Percentiles rank a stretch among this genome's conserved stretches.
Conservation (phyloP, 2,888 invertebrate genomes). For the Nyleta sp. region DNA sequence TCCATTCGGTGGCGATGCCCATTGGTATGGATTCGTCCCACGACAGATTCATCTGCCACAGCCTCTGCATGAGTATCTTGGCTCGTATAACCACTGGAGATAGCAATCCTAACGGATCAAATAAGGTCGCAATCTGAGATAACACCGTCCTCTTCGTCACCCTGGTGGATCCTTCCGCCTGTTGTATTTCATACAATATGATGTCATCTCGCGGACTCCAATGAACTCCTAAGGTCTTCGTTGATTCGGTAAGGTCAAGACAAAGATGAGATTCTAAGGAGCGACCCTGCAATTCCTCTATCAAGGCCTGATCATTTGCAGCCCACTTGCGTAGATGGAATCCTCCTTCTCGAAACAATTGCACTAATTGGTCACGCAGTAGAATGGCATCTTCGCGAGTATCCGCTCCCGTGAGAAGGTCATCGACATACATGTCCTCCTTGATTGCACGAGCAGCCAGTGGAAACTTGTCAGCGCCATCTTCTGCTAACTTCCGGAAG, state of each 20-base stretch:
- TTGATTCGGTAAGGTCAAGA: slow-evolving; percentile 1
- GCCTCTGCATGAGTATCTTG: slow-evolving; percentile 57
- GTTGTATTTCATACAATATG: neutral
- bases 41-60: slow-evolving; percentile 51
- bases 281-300: neutral
- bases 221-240: slow-evolving; percentile 30
- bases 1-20: slow-evolving; percentile 39
- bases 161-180: neutral
- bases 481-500: slow-evolving; percentile 52
- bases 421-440: slow-evolving; percentile 39
- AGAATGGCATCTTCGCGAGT: slow-evolving; percentile 52
- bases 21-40: slow-evolving; percentile 65
- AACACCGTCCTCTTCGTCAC: slow-evolving; percentile 20
- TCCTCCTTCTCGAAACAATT: slow-evolving; percentile 24
- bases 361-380: slow-evolving; percentile 32
- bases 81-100: slow-evolving; percentile 56
- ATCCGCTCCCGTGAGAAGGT: slow-evolving; percentile 40
- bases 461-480: slow-evolving; percentile 4
- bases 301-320: slow-evolving; percentile 8
- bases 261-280: neutral
- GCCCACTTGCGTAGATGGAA: slow-evolving; percentile 55
- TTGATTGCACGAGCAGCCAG: neutral
- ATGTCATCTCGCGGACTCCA: slow-evolving; percentile 50
- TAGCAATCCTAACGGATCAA: slow-evolving; percentile 54
- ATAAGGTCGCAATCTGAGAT: slow-evolving; percentile 9